Evolutionary conservation across 64 coral and sea anemone species (phyloP).

Genomic region (Actinia tenebrosa): DNA sequence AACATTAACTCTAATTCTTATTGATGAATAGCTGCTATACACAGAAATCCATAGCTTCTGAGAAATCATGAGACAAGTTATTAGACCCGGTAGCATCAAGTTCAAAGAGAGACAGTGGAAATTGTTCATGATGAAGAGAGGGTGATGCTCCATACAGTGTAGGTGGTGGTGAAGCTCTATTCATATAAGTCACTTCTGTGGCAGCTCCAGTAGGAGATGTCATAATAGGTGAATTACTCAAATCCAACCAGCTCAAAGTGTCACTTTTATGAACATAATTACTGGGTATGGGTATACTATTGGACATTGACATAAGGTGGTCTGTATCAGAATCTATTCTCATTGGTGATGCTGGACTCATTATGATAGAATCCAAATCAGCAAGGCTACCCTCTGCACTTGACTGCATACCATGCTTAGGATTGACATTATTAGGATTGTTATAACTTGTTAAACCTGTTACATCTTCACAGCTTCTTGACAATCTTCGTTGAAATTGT

Average conservation of each 20-base stretch:
- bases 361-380: conserved; percentile 41
- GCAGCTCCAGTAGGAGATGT: conserved; percentile 21
- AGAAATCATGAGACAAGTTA: conserved; percentile 41
- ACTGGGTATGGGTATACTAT: conserved; percentile 53
- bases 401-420: conserved; percentile 1
- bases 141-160: conserved; percentile 36
- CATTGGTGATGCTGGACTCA: conserved; percentile 58
- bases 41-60: conserved; percentile 70
- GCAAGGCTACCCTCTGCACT: conserved; percentile 1
- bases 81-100: conserved; percentile 30
- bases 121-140: conserved; percentile 31
- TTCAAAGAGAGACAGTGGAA: conserved; percentile 49
- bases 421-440: conserved; percentile 3
- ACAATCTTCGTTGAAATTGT: conserved; percentile 27
- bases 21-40: conserved; percentile 6
- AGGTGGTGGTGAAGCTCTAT: conserved; percentile 34
- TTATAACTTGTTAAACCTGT: background rate
- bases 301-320: conserved; percentile 15
- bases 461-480: conserved; percentile 62
- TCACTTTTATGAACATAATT: conserved; percentile 19
- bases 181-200: conserved; percentile 32
- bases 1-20: background rate
- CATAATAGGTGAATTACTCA: conserved; percentile 29
- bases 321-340: conserved; percentile 41
- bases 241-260: conserved; percentile 51